Percentiles rank a stretch among this genome's conserved stretches.
Evolutionary conservation across 53 echinoderm and acorn worm genomes (phyloP).

Genomic region (Astropecten irregularis): DNA sequence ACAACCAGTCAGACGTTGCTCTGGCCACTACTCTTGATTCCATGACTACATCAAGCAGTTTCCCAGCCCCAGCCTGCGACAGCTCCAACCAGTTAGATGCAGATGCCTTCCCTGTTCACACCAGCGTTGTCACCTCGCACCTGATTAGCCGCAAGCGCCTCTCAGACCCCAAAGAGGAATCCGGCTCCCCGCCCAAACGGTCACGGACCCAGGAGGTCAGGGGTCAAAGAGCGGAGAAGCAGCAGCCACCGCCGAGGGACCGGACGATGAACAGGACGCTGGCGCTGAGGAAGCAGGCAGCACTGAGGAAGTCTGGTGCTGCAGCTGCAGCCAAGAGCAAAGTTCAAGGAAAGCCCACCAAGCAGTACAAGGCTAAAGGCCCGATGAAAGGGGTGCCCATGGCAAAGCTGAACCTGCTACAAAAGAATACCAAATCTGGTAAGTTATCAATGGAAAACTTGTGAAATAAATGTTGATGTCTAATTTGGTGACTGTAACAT

Average conservation of each 20-base stretch:
- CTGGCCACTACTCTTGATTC: neutral
- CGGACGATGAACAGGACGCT: constrained; percentile 67
- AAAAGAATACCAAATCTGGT: constrained; percentile 76
- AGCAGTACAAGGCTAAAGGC: constrained; percentile 56
- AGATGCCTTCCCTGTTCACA: constrained; percentile 55
- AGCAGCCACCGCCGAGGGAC: neutral
- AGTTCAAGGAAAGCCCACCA: neutral
- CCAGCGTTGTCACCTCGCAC: constrained; percentile 39
- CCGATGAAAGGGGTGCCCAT: constrained; percentile 91
- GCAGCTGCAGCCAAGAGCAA: constrained; percentile 34
- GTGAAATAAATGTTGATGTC: too few species aligned
- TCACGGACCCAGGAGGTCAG: neutral
- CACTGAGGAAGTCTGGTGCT: constrained; percentile 39
- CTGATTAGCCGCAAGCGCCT: constrained; percentile 29
- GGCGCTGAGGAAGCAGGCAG: constrained; percentile 74
- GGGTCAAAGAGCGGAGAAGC: neutral
- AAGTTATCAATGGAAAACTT: too few species aligned
- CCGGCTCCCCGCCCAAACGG: constrained; percentile 8
- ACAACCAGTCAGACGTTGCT: neutral
- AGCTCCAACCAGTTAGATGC: constrained; percentile 9
- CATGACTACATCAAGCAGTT: neutral
- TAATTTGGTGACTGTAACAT: too few species aligned
- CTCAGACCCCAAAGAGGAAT: constrained; percentile 25
- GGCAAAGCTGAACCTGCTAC: constrained; percentile 84
- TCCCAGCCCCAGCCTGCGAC: neutral